Evolutionary conservation across 2,888 invertebrate species (phyloP), one percentile per base, ranked within the genome.

Genomic region (Noctua janthina): DNA sequence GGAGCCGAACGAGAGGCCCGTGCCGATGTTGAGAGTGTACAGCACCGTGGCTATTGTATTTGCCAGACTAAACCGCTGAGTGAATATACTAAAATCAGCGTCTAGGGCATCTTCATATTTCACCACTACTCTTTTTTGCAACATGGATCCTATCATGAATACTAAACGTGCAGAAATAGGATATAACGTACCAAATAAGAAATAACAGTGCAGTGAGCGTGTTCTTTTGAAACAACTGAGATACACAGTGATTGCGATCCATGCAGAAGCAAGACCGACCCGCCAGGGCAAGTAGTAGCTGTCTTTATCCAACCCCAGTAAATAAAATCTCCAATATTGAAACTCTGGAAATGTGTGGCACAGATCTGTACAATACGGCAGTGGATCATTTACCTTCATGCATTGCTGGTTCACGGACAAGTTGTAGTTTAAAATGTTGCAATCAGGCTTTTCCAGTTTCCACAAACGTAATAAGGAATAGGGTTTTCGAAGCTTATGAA

Each of bases 401-500:
- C 96, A 96, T 75, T 95, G 93, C 84, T 94, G 92, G 76, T 95
- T 94, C 15, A 96, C 90, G 3, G 95, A 93, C 83, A 93, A 95
- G 84, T 96, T 96, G 29, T 66, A 74, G 3, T 72, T 56, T 1
- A 95, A 82, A 62, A 94, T 93, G 46, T 95, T 88, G 81, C 96
- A 96, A 23, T 92, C 80, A 5, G 67, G 75, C 0, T 88, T 90
- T 94, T 82, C 96, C 95, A 95, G 0, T 77, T 54, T 3, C 96
- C 96, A 78, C 96, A 96, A 0, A 86, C 78, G 78, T 93, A 93
- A 85, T 92, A 96, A 5, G 96, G 96, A 49, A 95, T 90, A 0
- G 95, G 95, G 35, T 92, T 91, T 87, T 96, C 96, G 51, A 96
- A 96, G 77, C 93, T 95, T 79, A 96, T 93, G 17, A 96, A 86